These are phyloP conservation scores for Grammomys surdaster DNA, from an alignment of 2,113 vertebrate genomes.

Conservation along the genomic window DNA sequence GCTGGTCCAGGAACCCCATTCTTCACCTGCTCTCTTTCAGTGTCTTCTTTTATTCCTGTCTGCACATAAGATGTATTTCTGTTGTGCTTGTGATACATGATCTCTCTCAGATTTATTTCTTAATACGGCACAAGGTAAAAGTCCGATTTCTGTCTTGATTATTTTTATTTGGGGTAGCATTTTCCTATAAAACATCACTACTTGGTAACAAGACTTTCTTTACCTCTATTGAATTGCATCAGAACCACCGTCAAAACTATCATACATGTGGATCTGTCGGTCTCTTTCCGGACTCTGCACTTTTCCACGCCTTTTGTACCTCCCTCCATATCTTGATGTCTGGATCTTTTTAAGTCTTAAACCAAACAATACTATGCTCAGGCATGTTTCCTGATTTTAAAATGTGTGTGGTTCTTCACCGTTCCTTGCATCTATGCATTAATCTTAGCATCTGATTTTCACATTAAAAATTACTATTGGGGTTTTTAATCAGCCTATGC, in stretches of 20 bases:
- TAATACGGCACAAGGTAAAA: neutral
- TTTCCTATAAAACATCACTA: neutral
- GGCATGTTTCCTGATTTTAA: constrained; percentile 40
- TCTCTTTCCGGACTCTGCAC: neutral
- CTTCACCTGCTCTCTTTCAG: neutral
- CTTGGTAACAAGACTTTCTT: neutral
- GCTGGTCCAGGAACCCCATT: too few relatives aligned
- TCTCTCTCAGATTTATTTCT: neutral
- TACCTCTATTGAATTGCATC: neutral
- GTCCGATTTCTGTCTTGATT: neutral
- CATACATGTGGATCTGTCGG: neutral
- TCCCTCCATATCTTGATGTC: neutral
- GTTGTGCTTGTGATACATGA: neutral
- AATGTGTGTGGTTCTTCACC: neutral
- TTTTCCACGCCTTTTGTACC: neutral
- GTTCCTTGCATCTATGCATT: neutral
- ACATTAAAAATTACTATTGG: neutral
- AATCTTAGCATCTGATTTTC: constrained; percentile 49
- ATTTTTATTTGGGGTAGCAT: neutral
- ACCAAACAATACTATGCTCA: neutral
- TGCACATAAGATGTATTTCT: neutral
- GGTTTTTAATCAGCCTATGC: neutral
- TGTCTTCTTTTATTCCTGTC: neutral
- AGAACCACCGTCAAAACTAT: neutral
- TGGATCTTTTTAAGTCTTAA: neutral